These are phyloP conservation scores for Montipora efflorescens DNA, from an alignment of 64 coral and sea anemone genomes.

Conservation along the genomic window DNA sequence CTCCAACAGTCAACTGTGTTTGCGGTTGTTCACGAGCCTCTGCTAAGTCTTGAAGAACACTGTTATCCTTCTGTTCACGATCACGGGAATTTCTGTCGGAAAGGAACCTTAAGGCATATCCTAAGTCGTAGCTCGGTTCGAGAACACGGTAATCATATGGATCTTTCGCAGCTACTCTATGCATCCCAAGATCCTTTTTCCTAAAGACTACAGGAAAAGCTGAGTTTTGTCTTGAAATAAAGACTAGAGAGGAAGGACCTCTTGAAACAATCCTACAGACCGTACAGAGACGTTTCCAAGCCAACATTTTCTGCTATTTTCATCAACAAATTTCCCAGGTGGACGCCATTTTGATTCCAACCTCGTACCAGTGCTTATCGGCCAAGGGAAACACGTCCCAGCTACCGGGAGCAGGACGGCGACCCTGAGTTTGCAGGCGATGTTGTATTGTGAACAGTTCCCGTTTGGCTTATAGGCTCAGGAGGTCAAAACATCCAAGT, in stretches of 20 bases:
- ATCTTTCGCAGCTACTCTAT: background rate
- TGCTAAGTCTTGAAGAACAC: slow-evolving; percentile 54
- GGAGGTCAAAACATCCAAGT: background rate
- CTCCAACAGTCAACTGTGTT: slow-evolving; percentile 77
- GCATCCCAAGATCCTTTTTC: background rate
- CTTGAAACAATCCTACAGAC: background rate
- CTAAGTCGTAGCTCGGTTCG: background rate
- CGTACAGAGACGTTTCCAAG: background rate
- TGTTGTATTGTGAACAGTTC: too few species aligned
- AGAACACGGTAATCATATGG: background rate
- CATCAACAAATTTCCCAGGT: background rate
- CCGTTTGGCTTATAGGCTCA: too few species aligned
- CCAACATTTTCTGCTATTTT: background rate
- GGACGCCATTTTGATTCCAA: slow-evolving; percentile 35
- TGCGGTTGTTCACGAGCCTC: slow-evolving; percentile 66
- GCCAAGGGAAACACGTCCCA: too few species aligned
- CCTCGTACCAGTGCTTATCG: too few species aligned
- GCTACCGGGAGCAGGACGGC: too few species aligned
- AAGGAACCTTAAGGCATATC: background rate
- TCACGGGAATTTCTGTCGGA: slow-evolving; percentile 17
- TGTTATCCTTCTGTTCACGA: slow-evolving; percentile 42
- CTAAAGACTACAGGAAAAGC: background rate
- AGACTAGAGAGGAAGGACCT: background rate
- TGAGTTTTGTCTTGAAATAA: slow-evolving; percentile 27
- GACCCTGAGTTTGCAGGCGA: too few species aligned